Conservation (phyloP, 2,888 invertebrate genomes). For the Tricholauxania praeusta region DNA sequence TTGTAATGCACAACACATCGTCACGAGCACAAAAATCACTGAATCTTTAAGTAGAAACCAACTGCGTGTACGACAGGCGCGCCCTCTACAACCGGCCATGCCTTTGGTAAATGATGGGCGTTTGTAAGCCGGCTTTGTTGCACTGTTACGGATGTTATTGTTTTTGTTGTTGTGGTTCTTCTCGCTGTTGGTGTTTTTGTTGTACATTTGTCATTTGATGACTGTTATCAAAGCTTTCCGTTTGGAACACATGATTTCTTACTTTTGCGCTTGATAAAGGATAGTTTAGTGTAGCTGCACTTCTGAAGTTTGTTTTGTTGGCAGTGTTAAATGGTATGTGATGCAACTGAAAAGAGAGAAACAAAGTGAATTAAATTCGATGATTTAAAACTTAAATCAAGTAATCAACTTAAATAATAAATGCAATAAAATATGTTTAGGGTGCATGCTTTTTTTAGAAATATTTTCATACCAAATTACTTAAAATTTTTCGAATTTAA, state of each 20-base stretch:
- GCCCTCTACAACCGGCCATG: slow-evolving; percentile 57
- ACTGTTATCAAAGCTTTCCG: slow-evolving; percentile 65
- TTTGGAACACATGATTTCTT: slow-evolving; percentile 60
- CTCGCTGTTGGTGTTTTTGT: slow-evolving; percentile 37
- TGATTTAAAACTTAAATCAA: no score
- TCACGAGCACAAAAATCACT: slow-evolving; percentile 52
- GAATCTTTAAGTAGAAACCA: slow-evolving; percentile 58
- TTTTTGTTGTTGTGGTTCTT: slow-evolving; percentile 30
- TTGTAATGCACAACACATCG: slow-evolving; percentile 47
- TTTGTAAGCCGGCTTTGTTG: slow-evolving; percentile 5
- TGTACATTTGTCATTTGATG: slow-evolving; percentile 65
- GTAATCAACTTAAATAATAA: no score
- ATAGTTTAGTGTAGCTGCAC: slow-evolving; percentile 11
- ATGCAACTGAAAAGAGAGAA: no score
- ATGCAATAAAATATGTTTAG: no score
- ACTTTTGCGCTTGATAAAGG: slow-evolving; percentile 24
- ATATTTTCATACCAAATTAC: no score
- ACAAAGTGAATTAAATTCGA: no score
- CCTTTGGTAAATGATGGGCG: slow-evolving; percentile 41
- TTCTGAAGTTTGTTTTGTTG: slow-evolving; percentile 4
- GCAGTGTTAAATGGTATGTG: slow-evolving; percentile 25
- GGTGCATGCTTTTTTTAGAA: no score
- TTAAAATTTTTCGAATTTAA: no score
- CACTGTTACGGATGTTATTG: slow-evolving; percentile 4
- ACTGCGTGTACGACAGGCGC: slow-evolving; percentile 53